Base-by-base conservation (phyloP, 2,797 vertebrate species). In the Coilia nasus region DNA sequence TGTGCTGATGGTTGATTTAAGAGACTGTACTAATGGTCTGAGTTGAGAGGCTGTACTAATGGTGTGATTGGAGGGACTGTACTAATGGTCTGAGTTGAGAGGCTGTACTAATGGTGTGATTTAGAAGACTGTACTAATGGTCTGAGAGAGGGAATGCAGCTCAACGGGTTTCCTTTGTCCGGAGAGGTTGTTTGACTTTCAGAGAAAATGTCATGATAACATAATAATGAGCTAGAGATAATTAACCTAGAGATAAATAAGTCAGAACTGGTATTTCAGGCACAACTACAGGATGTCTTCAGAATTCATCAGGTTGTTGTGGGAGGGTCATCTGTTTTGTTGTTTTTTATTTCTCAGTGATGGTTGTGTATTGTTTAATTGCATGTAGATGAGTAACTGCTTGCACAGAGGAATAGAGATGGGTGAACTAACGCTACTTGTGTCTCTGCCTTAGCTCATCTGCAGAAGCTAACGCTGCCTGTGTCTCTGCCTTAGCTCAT, bases 381-480 rank as follows among this genome's bases (percentile, higher is more conserved):
- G 2, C 28, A 21, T 6, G 62, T 64, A 3, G 12, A 23, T 64
- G 62, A 25, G 14, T 0, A 67, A 1, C 62, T 28, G 23, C 23
- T 7, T 67, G 23, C 62, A 25, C 25, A 28, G 11, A 67, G 14
- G 62, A 67, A 28, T 71, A n/a, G 64, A 4, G 14, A 71, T 17
- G 2, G 35, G 35, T 41, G 35, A 41, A 41, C 35, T 41, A 41
- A 41, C 35, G 35, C 35, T 41, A 5, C 35, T n/a, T 81, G 0
- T 88, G 83, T 85, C 11, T 84, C 41, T 11, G 82, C 89, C 84
- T 0, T 81, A 99, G 98, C 98, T 90, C 97, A 99, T 88, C 96
- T 99, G 85, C 97, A 99, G 93, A 99, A 99, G 90, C 89, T 99
- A n/a, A n/a, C n/a, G n/a, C n/a, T n/a, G n/a, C n/a, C n/a, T 81